Evolutionary conservation across 2,797 vertebrate species (phyloP), one percentile per base, ranked within the genome.

Genomic region (Australoheros facetus): DNA sequence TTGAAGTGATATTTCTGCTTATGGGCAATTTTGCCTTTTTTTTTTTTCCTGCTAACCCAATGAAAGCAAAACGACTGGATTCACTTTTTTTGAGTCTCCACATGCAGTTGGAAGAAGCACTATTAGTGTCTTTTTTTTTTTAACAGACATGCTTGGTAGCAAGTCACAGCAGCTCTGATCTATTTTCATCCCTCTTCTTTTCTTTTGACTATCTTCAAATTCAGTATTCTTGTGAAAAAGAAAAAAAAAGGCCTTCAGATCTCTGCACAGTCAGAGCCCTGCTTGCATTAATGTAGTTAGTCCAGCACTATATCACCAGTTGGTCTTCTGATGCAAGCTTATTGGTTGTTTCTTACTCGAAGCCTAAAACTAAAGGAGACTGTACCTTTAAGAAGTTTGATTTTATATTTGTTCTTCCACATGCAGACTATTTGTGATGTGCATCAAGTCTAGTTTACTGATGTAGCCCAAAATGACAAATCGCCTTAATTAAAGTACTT

Each of bases 1-100:
- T 78, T 85, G 82, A 89, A 87, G 73, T 71, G 73, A 75, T 82
- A 28, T 82, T 82, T 87, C 60, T 82, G 69, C 59, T 82, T 59
- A 57, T 78, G 58, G 78, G 58, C 58, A 74, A 75, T 89, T 85
- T 75, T 70, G 56, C 53, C 45, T 3, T 39, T 39, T 39, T 39
- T 42, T 82, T 83, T 78, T 84, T 86, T 80, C 73, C 70, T 58
- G 3, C 42, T 6, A 55, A 76, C 30, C 48, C 69, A 78, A 53
- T 55, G 53, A 85, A 78, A 71, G 42, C 1, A 45, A 81, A 82
- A 62, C 23, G 9, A 30, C 53, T 71, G 34, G 37, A n/a, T 54
- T n/a, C 14, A 14, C 14, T 53, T 3, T 54, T 72, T 84, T 62
- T 79, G 23, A 72, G 71, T 62, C 51, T 78, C 53, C 57, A 66